Evolutionary conservation across 1,140 invertebrate species (phyloP), one percentile per base, ranked within the genome.

Genomic region (Aradophagus sp.): DNA sequence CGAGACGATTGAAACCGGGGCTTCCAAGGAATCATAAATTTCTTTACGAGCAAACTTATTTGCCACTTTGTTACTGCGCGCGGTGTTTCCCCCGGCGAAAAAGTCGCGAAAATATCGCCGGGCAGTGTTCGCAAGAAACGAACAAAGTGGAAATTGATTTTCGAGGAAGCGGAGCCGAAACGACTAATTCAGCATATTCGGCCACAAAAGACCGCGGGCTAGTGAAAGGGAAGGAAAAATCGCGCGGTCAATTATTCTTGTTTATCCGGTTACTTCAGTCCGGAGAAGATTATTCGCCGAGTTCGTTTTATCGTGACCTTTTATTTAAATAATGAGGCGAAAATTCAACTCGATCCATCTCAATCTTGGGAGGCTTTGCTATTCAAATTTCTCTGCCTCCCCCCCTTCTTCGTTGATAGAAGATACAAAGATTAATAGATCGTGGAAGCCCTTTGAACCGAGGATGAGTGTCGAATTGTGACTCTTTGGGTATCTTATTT

Each of bases 391-490:
- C 6, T 19, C 10, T 62, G 20, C 20, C 20, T 23, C n/a, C n/a
- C n/a, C n/a, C n/a, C 20, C 8, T 19, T 31, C 15, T 27, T 31
- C 23, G 45, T 62, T 44, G 58, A 44, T 14, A 23, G 29, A 15
- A 20, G 38, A 62, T 44, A 62, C 23, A 62, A 62, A 62, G 58
- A 62, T 62, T 62, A 62, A 62, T 62, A 52, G 58, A 62, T 27
- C 17, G n/a, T 31, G 12, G 11, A 50, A 29, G 19, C 29, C 17
- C 32, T 35, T 38, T 44, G 23, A 52, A 44, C 11, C 2, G 58
- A 2, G 20, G 31, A 44, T 62, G 47, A 52, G 47, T 62, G 47
- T 62, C 58, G 53, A 52, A 62, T 36, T 52, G 45, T 31, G 31
- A 52, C 31, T 44, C 38, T 14, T 32, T 39, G 31, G 11, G 31